These are phyloP conservation scores for Trachurus trachurus DNA, from an alignment of 2,797 vertebrate species.

Conservation along the genomic window DNA sequence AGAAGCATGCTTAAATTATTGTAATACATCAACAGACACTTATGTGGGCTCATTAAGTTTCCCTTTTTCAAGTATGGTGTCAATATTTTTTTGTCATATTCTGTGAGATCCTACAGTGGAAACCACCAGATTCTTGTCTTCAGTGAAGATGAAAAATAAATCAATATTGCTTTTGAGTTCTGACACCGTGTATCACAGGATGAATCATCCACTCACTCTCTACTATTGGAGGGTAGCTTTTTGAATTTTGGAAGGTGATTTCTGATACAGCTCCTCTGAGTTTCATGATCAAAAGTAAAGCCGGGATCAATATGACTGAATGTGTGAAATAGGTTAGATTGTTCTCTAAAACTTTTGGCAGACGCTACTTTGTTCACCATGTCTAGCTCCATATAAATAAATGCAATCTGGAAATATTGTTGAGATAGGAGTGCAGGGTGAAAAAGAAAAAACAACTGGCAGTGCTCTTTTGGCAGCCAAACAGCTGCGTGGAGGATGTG, in stretches of 20 bases:
- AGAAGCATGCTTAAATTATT: slow-evolving; percentile 3
- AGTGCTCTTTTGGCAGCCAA: background rate
- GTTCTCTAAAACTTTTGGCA: background rate
- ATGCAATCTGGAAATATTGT: background rate
- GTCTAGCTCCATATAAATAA: slow-evolving; percentile 1
- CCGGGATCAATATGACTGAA: slow-evolving; percentile 22
- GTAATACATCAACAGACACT: slow-evolving; percentile 20
- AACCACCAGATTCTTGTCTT: slow-evolving; percentile 29
- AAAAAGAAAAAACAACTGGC: background rate
- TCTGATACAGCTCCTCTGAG: slow-evolving; percentile 2
- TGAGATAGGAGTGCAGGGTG: background rate
- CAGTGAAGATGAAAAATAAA: slow-evolving; percentile 29
- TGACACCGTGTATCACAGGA: slow-evolving; percentile 24
- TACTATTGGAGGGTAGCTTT: background rate
- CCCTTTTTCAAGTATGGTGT: background rate
- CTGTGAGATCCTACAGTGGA: slow-evolving; percentile 13
- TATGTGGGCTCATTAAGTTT: slow-evolving; percentile 5
- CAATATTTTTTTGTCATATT: slow-evolving; percentile 10
- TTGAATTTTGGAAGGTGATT: slow-evolving; percentile 12
- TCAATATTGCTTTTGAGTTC: slow-evolving; percentile 37
- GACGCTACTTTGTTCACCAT: background rate
- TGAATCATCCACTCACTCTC: slow-evolving; percentile 27
- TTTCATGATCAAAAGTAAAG: slow-evolving; percentile 14
- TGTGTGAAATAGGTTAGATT: slow-evolving; percentile 20
- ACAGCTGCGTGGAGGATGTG: background rate